Percentiles rank a stretch among this genome's conserved stretches.
These are phyloP conservation scores for Lacanobia wlatinum DNA, from an alignment of 2,888 invertebrate species.

Conservation along the genomic window DNA sequence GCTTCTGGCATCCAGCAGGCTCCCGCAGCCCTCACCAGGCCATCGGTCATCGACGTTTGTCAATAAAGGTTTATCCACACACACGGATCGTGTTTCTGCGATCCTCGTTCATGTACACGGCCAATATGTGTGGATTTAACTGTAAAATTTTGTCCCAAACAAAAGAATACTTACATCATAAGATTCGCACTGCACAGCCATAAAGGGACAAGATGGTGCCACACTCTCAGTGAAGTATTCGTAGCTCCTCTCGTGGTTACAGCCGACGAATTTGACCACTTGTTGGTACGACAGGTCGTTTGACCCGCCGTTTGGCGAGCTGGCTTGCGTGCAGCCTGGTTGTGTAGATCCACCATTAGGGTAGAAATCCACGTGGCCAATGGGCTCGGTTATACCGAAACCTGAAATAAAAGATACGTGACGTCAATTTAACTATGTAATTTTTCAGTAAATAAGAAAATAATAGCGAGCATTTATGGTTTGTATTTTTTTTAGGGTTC, in stretches of 20 bases:
- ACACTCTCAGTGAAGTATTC: slow-evolving; percentile 96
- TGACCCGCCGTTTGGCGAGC: slow-evolving; percentile 65
- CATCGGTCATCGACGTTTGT: too few species aligned
- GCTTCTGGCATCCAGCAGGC: too few species aligned
- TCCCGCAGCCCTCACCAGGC: too few species aligned
- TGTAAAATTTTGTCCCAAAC: not conserved
- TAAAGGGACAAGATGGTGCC: slow-evolving; percentile 94
- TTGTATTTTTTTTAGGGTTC: too few species aligned
- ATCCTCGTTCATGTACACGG: too few species aligned
- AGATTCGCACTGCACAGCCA: slow-evolving; percentile 94
- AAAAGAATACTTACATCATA: slow-evolving; percentile 91
- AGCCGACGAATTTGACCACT: slow-evolving; percentile 93
- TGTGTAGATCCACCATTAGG: slow-evolving; percentile 96
- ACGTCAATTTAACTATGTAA: not conserved
- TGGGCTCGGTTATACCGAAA: slow-evolving; percentile 95
- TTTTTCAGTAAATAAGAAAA: too few species aligned
- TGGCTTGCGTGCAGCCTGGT: slow-evolving; percentile 83
- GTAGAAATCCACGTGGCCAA: slow-evolving; percentile 97
- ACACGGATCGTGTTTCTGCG: too few species aligned
- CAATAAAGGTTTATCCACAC: too few species aligned
- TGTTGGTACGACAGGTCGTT: slow-evolving; percentile 79
- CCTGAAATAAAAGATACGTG: slow-evolving; percentile 77
- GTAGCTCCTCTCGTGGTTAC: slow-evolving; percentile 96
- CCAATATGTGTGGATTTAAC: too few species aligned
- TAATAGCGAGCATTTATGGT: too few species aligned